Base-by-base conservation (phyloP, 37 sponge, comb jelly and placozoan species). In the Ianthella basta region DNA sequence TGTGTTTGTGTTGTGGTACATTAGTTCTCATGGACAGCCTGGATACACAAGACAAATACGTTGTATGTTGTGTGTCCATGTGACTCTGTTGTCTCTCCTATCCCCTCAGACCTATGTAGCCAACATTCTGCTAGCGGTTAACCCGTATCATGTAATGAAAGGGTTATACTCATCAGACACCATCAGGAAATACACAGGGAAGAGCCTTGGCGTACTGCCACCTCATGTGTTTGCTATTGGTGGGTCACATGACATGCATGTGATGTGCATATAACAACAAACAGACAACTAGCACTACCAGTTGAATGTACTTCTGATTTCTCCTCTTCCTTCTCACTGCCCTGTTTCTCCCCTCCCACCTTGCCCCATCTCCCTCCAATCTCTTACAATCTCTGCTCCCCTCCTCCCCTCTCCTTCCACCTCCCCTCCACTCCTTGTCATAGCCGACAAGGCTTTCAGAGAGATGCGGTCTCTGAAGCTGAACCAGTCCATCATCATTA, bases 161-260 rank as follows among this genome's bases (percentile, higher is more conserved):
- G 80, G 82, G 18, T 83, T 98, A 79, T 98, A 96, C 87, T 83
- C 92, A 55, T 27, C 59, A 0, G 87, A 84, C 19, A 80, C 80
- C 34, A 89, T 95, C 80, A 63, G 54, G 35, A 36, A 27, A 34
- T 98, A 98, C 88, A 91, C 94, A 27, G 96, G 96, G n/a, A 89
- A 86, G 56, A 96, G 96, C 16, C 86, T 98, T 24, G 99, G 99
- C 1, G 80, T 86, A 18, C 85, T 96, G 33, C 94, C 94, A 30
- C 99, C 99, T 36, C 99, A 98, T 78, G 88, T 96, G 30, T 98
- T 94, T 86, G 96, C 96, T 16, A 94, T 97, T 60, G 97, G 97
- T 97, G 61, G 64, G 64, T 16, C 8, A 41, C 67, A 86, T 36
- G 57, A 15, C 20, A 39, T 5, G 4, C 72, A 27, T 34, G 55